Conservation (phyloP, 2,113 vertebrate species). For the Strix uralensis region DNA sequence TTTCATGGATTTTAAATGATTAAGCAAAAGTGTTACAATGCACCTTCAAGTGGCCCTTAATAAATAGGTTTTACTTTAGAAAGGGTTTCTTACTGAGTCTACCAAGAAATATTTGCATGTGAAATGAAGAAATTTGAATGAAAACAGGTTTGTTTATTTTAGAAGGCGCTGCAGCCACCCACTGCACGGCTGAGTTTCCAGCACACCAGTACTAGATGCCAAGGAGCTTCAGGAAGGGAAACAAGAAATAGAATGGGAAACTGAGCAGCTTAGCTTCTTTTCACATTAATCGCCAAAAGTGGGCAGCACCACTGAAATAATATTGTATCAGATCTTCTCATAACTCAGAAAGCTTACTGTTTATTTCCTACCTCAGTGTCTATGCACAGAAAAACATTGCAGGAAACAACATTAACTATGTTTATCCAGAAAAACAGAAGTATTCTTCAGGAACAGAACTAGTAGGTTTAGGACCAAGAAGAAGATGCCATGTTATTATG, state of each 20-base stretch:
- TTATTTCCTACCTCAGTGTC: background rate
- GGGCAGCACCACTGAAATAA: background rate
- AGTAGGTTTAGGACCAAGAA: background rate
- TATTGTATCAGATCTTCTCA: background rate
- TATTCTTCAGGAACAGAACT: background rate
- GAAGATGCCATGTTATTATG: background rate
- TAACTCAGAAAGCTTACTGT: background rate
- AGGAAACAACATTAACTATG: background rate
- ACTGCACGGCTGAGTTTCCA: background rate
- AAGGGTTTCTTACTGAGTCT: background rate
- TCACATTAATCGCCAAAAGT: background rate
- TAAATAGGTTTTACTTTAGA: constrained; percentile 4
- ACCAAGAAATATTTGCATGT: constrained; percentile 22
- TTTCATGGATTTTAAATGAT: background rate
- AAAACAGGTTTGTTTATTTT: constrained; percentile 43
- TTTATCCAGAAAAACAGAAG: background rate
- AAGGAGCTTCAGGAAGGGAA: constrained; percentile 34
- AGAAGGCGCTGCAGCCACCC: constrained; percentile 14
- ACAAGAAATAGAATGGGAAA: constrained; percentile 20
- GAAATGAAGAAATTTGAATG: constrained; percentile 39
- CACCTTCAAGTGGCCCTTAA: background rate
- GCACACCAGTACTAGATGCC: background rate
- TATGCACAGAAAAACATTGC: background rate
- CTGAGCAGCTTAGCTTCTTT: background rate
- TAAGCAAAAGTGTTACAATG: background rate